Conservation (phyloP, 2,888 invertebrate species). For the Eupeodes luniger region DNA sequence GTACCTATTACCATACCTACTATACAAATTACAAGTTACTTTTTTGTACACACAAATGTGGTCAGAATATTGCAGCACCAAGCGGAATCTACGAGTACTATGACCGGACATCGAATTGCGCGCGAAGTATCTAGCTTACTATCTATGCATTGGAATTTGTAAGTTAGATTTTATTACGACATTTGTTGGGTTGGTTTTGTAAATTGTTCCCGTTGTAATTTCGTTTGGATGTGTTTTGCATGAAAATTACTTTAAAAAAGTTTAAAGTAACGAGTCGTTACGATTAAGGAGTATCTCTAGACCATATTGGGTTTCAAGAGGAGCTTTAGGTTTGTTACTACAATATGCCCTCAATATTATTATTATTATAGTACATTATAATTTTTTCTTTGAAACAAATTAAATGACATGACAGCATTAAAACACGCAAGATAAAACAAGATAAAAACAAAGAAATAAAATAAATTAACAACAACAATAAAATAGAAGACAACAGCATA, state of each 20-base stretch:
- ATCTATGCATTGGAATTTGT: constrained; percentile 56
- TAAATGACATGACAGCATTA: too few relatives aligned
- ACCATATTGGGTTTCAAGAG: constrained; percentile 58
- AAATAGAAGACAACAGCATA: too few relatives aligned
- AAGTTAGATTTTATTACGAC: constrained; percentile 38
- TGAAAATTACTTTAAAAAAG: constrained; percentile 47
- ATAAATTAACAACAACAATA: too few relatives aligned
- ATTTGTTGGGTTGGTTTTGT: constrained; percentile 30
- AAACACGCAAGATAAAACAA: too few relatives aligned
- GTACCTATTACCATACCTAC: too few relatives aligned
- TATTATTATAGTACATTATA: too few relatives aligned
- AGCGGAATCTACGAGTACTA: constrained; percentile 29
- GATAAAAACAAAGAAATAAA: too few relatives aligned
- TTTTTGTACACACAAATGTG: constrained; percentile 16
- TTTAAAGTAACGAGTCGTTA: not conserved
- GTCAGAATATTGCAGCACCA: constrained; percentile 30
- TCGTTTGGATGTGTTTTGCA: constrained; percentile 50
- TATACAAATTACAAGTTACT: not conserved
- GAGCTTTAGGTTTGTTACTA: not conserved
- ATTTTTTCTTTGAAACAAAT: too few relatives aligned
- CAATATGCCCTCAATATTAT: constrained; percentile 45
- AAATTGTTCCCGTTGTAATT: constrained; percentile 63
- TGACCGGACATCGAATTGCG: constrained; percentile 20
- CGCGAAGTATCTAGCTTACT: constrained; percentile 31
- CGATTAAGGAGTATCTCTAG: not conserved